Evolutionary conservation across 2,888 invertebrate species (phyloP), one percentile per base, ranked within the genome.

Genomic region (Microplitis deprimator): DNA sequence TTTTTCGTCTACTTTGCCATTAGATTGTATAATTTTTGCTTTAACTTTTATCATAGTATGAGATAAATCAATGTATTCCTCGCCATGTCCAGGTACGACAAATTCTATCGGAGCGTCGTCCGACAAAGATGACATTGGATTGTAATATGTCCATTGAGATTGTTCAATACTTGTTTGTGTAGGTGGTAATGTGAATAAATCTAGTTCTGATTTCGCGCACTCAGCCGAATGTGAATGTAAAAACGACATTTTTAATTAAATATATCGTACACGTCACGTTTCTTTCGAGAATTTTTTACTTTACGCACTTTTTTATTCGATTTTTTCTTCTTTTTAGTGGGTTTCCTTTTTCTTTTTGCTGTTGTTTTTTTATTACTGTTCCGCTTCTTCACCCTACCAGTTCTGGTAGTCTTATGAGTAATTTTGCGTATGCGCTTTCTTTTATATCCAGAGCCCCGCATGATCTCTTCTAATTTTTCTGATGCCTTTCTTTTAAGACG

Each of bases 1-100:
- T 6, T 20, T 17, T 13, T 20, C 65, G 0, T 13, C 65, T 3
- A 5, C 65, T 65, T 5, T 20, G 5, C 65, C 65, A 20, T 65
- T 20, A 7, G 10, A 1, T 68, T 60, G n/a, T 6, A 17, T 8
- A 17, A 72, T 64, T 65, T 65, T 39, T 7, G 50, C 16, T 13
- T 16, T n/a, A n/a, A 70, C 29, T 17, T 59, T 64, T n/a, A 82
- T 17, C 75, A 80, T 70, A 10, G 82, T 84, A 74, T 83, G 79
- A 0, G 82, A 74, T 17, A 82, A 69, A 70, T 85, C 83, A 10
- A 82, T 61, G 67, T 83, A 84, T 73, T 83, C 84, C 10, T 83
- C 83, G 7, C 82, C 79, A 59, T 78, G 71, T 0, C 81, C 82
- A 0, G 81, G 82, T 5, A 84, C 62, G 5, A 80, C 76, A 74